Percentiles rank a stretch among this genome's conserved stretches.
phyloP scores from a whole-genome alignment of 2,888 invertebrate genomes.

The Troilus luridus region DNA sequence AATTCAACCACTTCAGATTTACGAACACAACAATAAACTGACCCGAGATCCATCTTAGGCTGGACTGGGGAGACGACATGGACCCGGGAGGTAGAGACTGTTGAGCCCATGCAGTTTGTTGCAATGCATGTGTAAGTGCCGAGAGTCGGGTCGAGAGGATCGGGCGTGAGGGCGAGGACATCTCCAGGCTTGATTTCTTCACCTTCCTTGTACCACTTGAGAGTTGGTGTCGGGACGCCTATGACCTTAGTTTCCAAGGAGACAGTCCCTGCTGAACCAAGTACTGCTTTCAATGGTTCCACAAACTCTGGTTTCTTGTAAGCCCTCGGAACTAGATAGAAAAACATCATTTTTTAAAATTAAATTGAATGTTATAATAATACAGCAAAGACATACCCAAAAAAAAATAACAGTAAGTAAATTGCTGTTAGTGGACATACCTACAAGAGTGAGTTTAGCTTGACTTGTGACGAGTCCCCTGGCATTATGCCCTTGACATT shows the following conservation, averaged over 20 bases:
- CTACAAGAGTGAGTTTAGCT: conserved; percentile 83
- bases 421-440: conserved; percentile 69
- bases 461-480: conserved; percentile 78
- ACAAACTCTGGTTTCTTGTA: conserved; percentile 91
- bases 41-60: conserved; percentile 53
- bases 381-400: background rate
- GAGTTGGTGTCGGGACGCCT: conserved; percentile 87
- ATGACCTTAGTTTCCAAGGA: conserved; percentile 92
- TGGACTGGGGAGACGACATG: conserved; percentile 69
- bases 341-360: background rate
- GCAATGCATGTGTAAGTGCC: conserved; percentile 92
- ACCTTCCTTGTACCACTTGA: conserved; percentile 85
- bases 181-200: conserved; percentile 91
- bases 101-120: conserved; percentile 89
- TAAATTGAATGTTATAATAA: background rate
- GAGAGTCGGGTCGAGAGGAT: conserved; percentile 86
- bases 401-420: background rate
- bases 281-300: conserved; percentile 84
- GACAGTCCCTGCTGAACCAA: conserved; percentile 90
- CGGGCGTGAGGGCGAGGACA: conserved; percentile 88
- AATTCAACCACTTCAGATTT: conserved; percentile 46
- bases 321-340: conserved; percentile 81
- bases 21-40: conserved; percentile 28
- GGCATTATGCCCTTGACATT: conserved; percentile 84
- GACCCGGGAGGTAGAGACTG: conserved; percentile 86